A percentile compares a stretch with the other conserved stretches of the same genome.
phyloP scores from a whole-genome alignment of 2,797 vertebrate species.

The Gobio occitaniae region DNA sequence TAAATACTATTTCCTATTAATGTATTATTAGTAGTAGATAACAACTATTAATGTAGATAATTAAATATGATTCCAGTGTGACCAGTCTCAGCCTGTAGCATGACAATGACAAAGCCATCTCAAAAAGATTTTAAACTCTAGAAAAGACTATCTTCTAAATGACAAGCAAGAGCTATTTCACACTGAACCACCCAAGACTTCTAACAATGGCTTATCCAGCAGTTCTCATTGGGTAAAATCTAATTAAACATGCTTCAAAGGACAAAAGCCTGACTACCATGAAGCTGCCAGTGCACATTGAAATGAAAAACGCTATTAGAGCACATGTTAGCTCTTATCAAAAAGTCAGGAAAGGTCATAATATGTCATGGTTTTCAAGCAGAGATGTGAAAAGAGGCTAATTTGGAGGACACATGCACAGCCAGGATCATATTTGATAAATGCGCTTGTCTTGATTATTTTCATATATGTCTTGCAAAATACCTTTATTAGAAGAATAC shows the following conservation, averaged over 20 bases:
- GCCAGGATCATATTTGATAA: slow-evolving; percentile 15
- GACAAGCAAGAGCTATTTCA: slow-evolving; percentile 43
- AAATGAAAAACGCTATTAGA: slow-evolving; percentile 54
- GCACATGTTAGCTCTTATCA: slow-evolving; percentile 49
- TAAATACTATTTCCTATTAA: neutral
- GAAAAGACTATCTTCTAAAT: slow-evolving; percentile 36
- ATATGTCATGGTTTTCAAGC: slow-evolving; percentile 51
- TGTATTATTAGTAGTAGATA: too few species aligned
- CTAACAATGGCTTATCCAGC: slow-evolving; percentile 56
- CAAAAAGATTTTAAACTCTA: slow-evolving; percentile 24
- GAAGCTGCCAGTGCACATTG: slow-evolving; percentile 23
- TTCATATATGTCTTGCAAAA: neutral
- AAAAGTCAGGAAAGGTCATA: slow-evolving; percentile 55
- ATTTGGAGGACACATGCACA: slow-evolving; percentile 20
- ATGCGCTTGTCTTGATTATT: slow-evolving; percentile 19
- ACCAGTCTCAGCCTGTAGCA: neutral
- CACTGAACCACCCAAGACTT: slow-evolving; percentile 7
- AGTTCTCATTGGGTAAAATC: slow-evolving; percentile 49
- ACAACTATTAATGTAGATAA: slow-evolving; percentile 1
- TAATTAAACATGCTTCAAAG: slow-evolving; percentile 55
- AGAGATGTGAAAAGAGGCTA: slow-evolving; percentile 27
- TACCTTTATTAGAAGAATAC: slow-evolving; percentile 21
- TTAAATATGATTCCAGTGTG: slow-evolving; percentile 26
- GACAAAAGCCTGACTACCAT: slow-evolving; percentile 50
- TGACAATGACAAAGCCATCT: slow-evolving; percentile 12